Base-by-base conservation (phyloP, 2,888 invertebrate genomes). In the Boloria selene region DNA sequence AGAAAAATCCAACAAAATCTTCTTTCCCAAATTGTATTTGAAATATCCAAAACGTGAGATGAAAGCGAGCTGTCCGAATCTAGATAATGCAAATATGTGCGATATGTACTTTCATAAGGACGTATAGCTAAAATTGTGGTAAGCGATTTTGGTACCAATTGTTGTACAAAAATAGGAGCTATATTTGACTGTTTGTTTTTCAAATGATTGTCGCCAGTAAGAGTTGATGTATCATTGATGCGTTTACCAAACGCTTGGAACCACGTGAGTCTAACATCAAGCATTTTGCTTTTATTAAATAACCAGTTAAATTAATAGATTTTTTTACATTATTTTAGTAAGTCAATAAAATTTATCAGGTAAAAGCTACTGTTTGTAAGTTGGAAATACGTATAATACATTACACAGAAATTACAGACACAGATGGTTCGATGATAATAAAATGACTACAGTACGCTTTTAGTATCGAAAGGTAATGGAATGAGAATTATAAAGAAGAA, bases 1-100 rank as follows among this genome's bases (percentile, higher is more conserved):
- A 71, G 72, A 73, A 77, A 81, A 79, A 80, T 79, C 79, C 78
- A 77, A 79, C 81, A 81, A 82, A 86, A 84, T 83, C 81, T 83
- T 82, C 79, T 80, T 83, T 82, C 77, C 78, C 82, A 88, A 86
- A 87, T 88, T 87, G 86, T 86, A 88, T 87, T 88, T 85, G 84
- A 86, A 87, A 88, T 83, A 84, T 81, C 82, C 79, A 83, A 84
- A 85, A 80, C 80, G 83, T 81, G 84, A 84, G 83, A 84, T 88
- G 85, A 85, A 85, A 87, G 82, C 79, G 83, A 80, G 80, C 84
- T 80, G 82, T 81, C 80, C 79, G 80, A 84, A 85, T 85, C 84
- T 82, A 83, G 86, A 86, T 88, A 86, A 88, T 86, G 86, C 82
- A 86, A 85, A 86, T 84, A 84, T 77, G 61, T 56, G 47, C 51